phyloP scores from a whole-genome alignment of 2,113 vertebrate species.

The Blennius ocellaris region DNA sequence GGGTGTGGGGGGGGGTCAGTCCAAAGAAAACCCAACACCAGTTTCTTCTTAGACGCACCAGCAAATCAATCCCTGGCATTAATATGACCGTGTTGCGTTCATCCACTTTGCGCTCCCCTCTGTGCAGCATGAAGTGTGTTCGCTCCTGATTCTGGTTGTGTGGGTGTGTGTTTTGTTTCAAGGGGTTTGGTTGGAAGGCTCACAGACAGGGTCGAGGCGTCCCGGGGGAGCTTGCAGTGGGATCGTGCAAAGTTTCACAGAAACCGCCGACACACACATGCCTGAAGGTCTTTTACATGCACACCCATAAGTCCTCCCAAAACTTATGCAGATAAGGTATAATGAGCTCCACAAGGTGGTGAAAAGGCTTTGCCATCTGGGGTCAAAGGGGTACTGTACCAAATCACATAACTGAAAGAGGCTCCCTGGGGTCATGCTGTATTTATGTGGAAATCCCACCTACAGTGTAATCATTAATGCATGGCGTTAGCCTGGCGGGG shows the following conservation, averaged over 20 bases:
- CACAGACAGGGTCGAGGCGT: conserved; percentile 38
- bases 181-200: conserved; percentile 49
- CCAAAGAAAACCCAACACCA: conserved; percentile 52
- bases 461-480: conserved; percentile 38
- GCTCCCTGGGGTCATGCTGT: conserved; percentile 26
- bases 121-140: conserved; percentile 44
- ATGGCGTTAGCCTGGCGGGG: conserved; percentile 33
- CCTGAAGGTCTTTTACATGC: conserved; percentile 40
- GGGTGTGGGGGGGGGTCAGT: conserved; percentile 12
- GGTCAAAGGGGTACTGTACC: conserved; percentile 48
- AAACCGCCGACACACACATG: conserved; percentile 32
- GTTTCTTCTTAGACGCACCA: conserved; percentile 60
- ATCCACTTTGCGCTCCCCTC: conserved; percentile 29
- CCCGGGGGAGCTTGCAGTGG: conserved; percentile 43
- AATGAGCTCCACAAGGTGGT: conserved; percentile 57
- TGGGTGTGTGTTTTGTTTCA: conserved; percentile 52
- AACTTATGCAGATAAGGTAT: conserved; percentile 31
- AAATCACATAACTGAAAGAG: conserved; percentile 31
- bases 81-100: conserved; percentile 30
- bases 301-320: conserved; percentile 9
- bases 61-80: conserved; percentile 48
- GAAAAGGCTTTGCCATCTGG: conserved; percentile 57
- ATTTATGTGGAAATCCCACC: conserved; percentile 61
- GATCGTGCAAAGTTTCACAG: conserved; percentile 44
- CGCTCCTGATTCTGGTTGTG: conserved; percentile 16